These are phyloP conservation scores for Plusia festucae DNA, from an alignment of 2,888 invertebrate genomes.

Conservation along the genomic window DNA sequence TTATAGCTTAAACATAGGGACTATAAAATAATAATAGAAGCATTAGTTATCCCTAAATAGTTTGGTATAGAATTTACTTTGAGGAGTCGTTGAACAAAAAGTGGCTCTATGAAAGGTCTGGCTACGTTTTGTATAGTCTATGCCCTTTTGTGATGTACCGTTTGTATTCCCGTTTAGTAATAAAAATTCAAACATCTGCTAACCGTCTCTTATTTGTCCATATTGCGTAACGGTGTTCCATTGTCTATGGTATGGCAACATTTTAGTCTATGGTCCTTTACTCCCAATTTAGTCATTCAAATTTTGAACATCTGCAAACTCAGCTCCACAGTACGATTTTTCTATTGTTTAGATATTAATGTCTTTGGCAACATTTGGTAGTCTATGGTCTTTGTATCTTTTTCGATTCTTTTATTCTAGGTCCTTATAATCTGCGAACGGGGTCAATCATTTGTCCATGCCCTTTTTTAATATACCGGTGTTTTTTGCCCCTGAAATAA, in stretches of 20 bases:
- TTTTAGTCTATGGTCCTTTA: background rate
- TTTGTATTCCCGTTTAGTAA: background rate
- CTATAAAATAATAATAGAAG: background rate
- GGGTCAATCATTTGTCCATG: constrained; percentile 1
- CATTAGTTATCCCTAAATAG: background rate
- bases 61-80: background rate
- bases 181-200: constrained; percentile 14
- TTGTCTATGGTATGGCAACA: background rate
- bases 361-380: background rate
- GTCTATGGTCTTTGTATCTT: background rate
- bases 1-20: background rate
- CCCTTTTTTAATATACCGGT: background rate
- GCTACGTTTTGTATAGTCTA: background rate
- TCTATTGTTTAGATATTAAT: no score
- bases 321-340: no score
- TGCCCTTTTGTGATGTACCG: background rate
- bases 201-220: constrained; percentile 1
- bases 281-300: background rate
- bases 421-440: background rate
- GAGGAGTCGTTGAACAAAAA: background rate
- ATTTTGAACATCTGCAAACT: background rate
- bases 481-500: background rate
- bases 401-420: background rate
- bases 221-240: no score
- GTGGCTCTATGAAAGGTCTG: background rate